These are phyloP conservation scores for Smutsia temminckii DNA, from an alignment of 2,797 vertebrate species.

Conservation along the genomic window DNA sequence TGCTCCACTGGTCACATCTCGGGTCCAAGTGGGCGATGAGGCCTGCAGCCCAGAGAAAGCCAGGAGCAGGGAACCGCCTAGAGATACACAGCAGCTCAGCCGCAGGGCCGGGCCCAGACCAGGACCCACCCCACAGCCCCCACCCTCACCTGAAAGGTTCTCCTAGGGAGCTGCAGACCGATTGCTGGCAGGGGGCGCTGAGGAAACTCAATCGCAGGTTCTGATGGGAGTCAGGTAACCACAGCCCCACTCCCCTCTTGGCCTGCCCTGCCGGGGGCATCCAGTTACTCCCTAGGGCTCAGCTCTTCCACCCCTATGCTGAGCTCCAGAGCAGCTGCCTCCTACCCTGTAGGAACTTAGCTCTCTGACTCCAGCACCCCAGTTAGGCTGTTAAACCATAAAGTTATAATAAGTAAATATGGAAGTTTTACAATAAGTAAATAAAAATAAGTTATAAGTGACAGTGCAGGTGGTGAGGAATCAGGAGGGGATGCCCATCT, in stretches of 20 bases:
- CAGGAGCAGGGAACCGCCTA: not conserved
- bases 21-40: not conserved
- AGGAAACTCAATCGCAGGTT: slow-evolving; percentile 29
- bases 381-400: not conserved
- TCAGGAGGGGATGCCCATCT: no score
- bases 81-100: not conserved
- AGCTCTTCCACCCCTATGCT: not conserved
- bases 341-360: no score
- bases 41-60: not conserved
- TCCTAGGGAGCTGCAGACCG: slow-evolving; percentile 37
- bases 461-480: no score
- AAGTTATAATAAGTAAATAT: no score
- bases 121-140: not conserved
- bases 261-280: fast-evolving
- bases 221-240: no score
- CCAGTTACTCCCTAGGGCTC: not conserved
- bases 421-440: no score
- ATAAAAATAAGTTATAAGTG: no score
- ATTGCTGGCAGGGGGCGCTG: not conserved
- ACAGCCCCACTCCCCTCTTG: no score
- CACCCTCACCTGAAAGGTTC: not conserved
- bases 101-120: not conserved
- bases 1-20: not conserved
- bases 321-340: not conserved
- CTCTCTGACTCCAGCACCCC: not conserved